These are phyloP conservation scores for Dromas ardeola DNA, from an alignment of 2,113 vertebrate genomes.

Conservation along the genomic window DNA sequence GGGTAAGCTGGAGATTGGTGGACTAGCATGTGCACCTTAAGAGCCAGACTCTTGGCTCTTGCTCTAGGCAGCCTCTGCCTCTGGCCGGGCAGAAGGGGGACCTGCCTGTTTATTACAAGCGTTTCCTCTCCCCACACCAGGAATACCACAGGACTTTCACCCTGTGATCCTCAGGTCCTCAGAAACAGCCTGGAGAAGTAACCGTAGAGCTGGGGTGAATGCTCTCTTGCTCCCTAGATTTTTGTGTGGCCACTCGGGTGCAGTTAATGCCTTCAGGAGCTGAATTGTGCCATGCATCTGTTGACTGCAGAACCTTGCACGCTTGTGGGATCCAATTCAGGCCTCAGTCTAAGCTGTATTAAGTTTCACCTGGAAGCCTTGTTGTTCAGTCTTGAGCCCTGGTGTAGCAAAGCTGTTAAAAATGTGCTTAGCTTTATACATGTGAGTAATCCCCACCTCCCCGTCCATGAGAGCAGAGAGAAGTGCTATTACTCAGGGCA, in stretches of 20 bases:
- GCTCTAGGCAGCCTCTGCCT: neutral
- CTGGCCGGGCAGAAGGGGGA: neutral
- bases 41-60: neutral
- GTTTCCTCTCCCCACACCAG: neutral
- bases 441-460: neutral
- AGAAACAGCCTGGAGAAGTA: neutral
- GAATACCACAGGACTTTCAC: neutral
- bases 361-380: neutral
- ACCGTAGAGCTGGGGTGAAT: neutral
- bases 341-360: neutral
- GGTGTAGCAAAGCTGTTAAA: neutral
- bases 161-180: neutral
- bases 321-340: neutral
- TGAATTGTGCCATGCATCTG: neutral
- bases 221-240: neutral
- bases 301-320: neutral
- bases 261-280: neutral
- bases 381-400: neutral
- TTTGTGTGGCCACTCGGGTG: neutral
- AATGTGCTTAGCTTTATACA: neutral
- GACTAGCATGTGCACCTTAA: fast-evolving
- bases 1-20: neutral
- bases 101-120: neutral
- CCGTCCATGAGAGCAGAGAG: neutral
- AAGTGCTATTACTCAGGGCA: neutral